Evolutionary conservation across 2,113 vertebrate genomes (phyloP).

Genomic region (Maccullochella peelii): DNA sequence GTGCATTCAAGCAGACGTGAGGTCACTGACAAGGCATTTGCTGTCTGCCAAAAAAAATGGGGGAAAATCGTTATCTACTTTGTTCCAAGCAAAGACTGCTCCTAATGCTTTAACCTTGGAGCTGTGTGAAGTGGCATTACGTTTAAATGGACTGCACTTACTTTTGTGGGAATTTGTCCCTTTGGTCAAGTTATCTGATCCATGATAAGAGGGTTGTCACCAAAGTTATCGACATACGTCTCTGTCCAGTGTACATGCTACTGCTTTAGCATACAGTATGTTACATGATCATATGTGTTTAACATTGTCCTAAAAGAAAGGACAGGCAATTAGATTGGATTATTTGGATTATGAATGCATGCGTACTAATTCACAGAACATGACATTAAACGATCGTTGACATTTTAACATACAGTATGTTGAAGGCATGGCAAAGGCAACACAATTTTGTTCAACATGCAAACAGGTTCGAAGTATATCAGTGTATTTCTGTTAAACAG

Average conservation of each 20-base stretch:
- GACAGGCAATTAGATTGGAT: not conserved
- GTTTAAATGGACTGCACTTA: conserved; percentile 17
- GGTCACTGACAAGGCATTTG: conserved; percentile 24
- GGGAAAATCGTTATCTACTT: not conserved
- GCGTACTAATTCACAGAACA: not conserved
- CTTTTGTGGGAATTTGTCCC: conserved; percentile 2
- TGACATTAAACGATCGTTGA: not conserved
- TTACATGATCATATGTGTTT: not conserved
- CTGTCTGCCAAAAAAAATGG: not conserved
- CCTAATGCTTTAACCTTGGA: not conserved
- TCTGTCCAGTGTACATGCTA: not conserved
- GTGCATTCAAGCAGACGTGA: conserved; percentile 21
- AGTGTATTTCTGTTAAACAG: not conserved
- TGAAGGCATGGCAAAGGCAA: not conserved
- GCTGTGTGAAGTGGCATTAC: not conserved
- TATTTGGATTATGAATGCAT: not conserved
- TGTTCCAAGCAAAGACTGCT: not conserved
- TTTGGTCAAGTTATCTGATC: not conserved
- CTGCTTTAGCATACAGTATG: not conserved
- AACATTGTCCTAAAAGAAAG: not conserved
- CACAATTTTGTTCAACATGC: not conserved
- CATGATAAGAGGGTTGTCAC: not conserved
- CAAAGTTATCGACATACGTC: not conserved
- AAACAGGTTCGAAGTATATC: not conserved
- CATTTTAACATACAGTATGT: not conserved